Conservation (phyloP, 2,888 invertebrate genomes). For the Epirrhoe tristata region DNA sequence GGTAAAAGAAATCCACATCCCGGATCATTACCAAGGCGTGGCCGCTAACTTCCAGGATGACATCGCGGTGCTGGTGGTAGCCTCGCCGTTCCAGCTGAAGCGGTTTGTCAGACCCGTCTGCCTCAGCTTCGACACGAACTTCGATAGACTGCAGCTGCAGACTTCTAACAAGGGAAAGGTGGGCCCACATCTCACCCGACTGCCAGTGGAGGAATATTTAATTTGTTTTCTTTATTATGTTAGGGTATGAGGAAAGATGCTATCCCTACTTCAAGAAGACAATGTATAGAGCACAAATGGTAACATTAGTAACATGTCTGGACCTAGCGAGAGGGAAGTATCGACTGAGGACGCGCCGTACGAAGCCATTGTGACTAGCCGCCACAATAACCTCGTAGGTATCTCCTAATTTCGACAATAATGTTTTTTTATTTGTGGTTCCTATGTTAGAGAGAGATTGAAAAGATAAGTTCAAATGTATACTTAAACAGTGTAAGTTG, state of each 20-base stretch:
- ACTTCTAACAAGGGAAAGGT: slow-evolving; percentile 38
- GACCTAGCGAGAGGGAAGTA: too few species aligned
- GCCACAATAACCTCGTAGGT: too few species aligned
- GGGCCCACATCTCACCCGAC: not conserved
- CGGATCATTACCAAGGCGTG: slow-evolving; percentile 77
- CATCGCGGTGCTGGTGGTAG: slow-evolving; percentile 79
- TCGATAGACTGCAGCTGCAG: slow-evolving; percentile 38
- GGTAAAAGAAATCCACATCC: slow-evolving; percentile 70
- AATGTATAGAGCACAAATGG: too few species aligned
- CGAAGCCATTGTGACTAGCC: too few species aligned
- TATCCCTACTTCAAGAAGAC: too few species aligned
- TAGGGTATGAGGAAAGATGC: not conserved
- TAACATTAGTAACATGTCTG: too few species aligned
- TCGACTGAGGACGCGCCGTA: too few species aligned
- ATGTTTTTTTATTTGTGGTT: too few species aligned
- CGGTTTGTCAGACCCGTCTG: slow-evolving; percentile 79
- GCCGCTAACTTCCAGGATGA: slow-evolving; percentile 84
- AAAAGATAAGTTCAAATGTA: too few species aligned
- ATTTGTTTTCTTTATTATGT: not conserved
- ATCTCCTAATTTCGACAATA: too few species aligned
- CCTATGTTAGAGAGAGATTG: too few species aligned
- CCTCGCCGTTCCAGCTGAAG: slow-evolving; percentile 64
- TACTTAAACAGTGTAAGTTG: not conserved
- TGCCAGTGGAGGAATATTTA: too few species aligned
- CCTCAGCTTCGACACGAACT: slow-evolving; percentile 60